A percentile compares a stretch with the other conserved stretches of the same genome.
These are phyloP conservation scores for Lycaon pictus DNA, from an alignment of 2,113 vertebrate species.

Conservation along the genomic window DNA sequence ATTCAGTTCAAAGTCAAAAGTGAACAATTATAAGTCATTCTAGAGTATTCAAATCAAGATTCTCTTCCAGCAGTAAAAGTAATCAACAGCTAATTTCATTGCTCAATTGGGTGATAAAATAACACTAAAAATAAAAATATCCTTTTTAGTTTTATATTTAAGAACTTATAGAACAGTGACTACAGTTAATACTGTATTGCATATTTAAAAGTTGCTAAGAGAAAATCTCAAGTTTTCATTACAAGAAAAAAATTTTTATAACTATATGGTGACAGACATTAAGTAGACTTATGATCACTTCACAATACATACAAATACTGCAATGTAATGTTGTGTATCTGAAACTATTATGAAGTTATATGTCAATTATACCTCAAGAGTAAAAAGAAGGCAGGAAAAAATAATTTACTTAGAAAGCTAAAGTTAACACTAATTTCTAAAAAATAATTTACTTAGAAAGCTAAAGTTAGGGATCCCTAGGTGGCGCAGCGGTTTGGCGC, in stretches of 20 bases:
- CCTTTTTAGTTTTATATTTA: conserved; percentile 23
- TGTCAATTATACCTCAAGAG: neutral
- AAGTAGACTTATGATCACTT: neutral
- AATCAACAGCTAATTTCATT: neutral
- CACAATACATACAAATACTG: neutral
- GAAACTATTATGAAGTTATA: neutral
- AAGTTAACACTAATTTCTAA: conserved; percentile 8
- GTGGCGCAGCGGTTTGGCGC: too few species aligned
- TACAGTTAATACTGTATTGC: neutral
- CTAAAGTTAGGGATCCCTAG: too few species aligned
- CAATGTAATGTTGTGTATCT: neutral
- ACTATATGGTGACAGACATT: neutral
- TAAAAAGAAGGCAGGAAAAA: neutral
- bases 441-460: too few species aligned
- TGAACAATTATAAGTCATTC: conserved; percentile 23
- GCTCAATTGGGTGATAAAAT: neutral
- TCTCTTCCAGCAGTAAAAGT: conserved; percentile 12
- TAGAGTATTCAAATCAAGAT: conserved; percentile 54
- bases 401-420: conserved; percentile 1
- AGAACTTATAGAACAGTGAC: neutral
- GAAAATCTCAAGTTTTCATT: neutral
- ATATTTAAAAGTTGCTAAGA: neutral
- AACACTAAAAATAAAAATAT: conserved; percentile 6
- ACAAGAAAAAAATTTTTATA: neutral
- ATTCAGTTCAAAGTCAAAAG: conserved; percentile 35